A percentile compares a stretch with the other conserved stretches of the same genome.
phyloP scores from a whole-genome alignment of 2,113 vertebrate species.

The Sebastes fasciatus region DNA sequence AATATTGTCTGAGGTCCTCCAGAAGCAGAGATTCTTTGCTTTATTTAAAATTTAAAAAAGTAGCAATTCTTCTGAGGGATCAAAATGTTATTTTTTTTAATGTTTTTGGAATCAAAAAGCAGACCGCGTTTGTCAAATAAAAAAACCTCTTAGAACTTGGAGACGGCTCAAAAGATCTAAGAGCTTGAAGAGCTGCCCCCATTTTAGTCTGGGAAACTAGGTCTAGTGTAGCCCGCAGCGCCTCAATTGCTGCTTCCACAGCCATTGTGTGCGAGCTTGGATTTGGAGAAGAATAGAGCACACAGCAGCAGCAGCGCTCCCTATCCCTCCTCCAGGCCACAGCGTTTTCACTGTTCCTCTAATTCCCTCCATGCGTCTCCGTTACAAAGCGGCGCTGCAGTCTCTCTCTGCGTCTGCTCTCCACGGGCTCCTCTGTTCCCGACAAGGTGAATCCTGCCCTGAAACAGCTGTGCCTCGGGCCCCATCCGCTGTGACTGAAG shows the following conservation, averaged over 20 bases:
- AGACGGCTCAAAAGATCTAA: constrained; percentile 65
- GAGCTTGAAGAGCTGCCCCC: constrained; percentile 72
- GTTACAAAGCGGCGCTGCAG: constrained; percentile 59
- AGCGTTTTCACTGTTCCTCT: constrained; percentile 70
- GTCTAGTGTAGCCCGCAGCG: constrained; percentile 84
- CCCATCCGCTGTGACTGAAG: constrained; percentile 43
- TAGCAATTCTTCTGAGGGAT: background rate
- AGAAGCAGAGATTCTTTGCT: constrained; percentile 23
- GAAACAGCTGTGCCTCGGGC: constrained; percentile 64
- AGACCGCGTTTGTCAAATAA: constrained; percentile 33
- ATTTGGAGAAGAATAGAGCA: constrained; percentile 72
- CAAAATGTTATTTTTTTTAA: background rate
- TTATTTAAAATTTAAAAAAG: constrained; percentile 17
- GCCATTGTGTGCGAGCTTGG: constrained; percentile 74
- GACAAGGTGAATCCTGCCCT: constrained; percentile 74
- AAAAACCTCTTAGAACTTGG: constrained; percentile 44
- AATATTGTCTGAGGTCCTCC: constrained; percentile 53
- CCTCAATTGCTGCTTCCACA: constrained; percentile 72
- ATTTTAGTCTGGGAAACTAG: constrained; percentile 83
- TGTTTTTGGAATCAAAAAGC: constrained; percentile 21
- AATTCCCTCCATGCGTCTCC: constrained; percentile 74
- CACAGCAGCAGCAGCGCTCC: constrained; percentile 60
- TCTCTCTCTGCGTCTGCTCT: constrained; percentile 51
- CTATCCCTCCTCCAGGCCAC: constrained; percentile 76
- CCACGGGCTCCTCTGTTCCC: constrained; percentile 52